Evolutionary conservation across 2,888 invertebrate genomes (phyloP).

Genomic region (Lasioglossum pauxillum): DNA sequence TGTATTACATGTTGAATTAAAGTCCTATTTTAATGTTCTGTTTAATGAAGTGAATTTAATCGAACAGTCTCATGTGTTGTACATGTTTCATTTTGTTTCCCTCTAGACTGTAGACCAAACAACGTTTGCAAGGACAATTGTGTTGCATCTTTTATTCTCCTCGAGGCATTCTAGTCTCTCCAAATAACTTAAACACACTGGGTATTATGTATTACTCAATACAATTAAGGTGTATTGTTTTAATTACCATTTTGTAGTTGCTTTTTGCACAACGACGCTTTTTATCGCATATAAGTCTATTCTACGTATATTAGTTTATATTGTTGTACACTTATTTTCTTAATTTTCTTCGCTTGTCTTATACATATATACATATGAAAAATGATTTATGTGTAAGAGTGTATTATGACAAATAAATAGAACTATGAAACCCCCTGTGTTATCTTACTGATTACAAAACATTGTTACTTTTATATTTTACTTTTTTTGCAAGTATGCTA

Average conservation of each 20-base stretch:
- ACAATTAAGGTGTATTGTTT: conserved; percentile 39
- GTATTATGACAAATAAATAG: conserved; percentile 58
- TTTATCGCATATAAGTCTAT: conserved; percentile 22
- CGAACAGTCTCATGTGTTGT: background rate
- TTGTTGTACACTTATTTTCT: conserved; percentile 52
- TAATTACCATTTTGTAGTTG: conserved; percentile 47
- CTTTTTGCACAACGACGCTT: conserved; percentile 28
- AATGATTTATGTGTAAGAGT: conserved; percentile 52
- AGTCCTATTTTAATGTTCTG: background rate
- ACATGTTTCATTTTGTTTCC: background rate
- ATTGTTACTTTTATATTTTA: conserved; percentile 1
- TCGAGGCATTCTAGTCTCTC: background rate
- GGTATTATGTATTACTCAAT: conserved; percentile 20
- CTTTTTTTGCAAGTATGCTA: background rate
- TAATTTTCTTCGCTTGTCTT: conserved; percentile 52
- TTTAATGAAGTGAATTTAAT: background rate
- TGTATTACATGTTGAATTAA: background rate
- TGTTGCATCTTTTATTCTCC: background rate
- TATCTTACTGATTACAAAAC: conserved; percentile 1
- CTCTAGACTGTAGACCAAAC: background rate
- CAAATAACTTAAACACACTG: background rate
- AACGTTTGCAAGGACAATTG: background rate
- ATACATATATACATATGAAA: background rate
- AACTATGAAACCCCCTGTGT: conserved; percentile 23
- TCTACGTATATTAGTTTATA: conserved; percentile 30